A percentile compares a stretch with the other conserved stretches of the same genome.
phyloP scores from a whole-genome alignment of 53 echinoderm and acorn worm genomes.

The Arbacia lixula region DNA sequence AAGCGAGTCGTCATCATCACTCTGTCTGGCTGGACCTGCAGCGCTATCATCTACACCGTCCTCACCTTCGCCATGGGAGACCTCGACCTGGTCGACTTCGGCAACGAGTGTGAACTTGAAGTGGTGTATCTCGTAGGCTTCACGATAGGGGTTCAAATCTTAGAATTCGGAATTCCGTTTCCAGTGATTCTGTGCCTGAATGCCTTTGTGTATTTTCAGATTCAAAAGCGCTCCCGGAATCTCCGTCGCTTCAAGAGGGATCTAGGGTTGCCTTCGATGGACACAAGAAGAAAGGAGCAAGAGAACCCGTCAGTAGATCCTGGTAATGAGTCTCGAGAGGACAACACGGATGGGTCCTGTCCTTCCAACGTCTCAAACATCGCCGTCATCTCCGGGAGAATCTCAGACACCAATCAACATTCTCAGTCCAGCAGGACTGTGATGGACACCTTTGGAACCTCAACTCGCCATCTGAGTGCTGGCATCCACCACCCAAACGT shows the following conservation, averaged over 20 bases:
- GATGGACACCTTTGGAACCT: too few relatives aligned
- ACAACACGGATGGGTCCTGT: neutral
- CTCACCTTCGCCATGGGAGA: conserved; percentile 61
- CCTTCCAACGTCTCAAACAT: neutral
- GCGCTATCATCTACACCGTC: conserved; percentile 32
- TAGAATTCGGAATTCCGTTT: conserved; percentile 53
- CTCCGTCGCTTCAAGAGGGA: neutral
- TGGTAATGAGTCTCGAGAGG: neutral
- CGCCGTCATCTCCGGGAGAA: too few relatives aligned
- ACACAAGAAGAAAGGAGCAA: too few relatives aligned
- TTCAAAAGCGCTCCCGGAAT: conserved; percentile 32
- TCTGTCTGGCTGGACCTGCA: conserved; percentile 35
- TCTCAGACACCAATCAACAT: too few relatives aligned
- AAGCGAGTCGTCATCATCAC: conserved; percentile 42
- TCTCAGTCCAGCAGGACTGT: too few relatives aligned
- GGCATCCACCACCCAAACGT: too few relatives aligned
- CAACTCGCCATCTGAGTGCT: too few relatives aligned
- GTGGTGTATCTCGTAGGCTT: conserved; percentile 17
- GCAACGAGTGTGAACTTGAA: conserved; percentile 43
- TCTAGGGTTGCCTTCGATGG: conserved; percentile 19
- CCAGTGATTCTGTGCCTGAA: conserved; percentile 39
- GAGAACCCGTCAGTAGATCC: neutral
- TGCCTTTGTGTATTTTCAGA: conserved; percentile 21
- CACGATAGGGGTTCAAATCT: conserved; percentile 26
- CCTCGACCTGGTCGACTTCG: conserved; percentile 19